Percentiles rank a stretch among this genome's conserved stretches.
Evolutionary conservation across 2,113 vertebrate species (phyloP).

Genomic region (Atractosteus spatula): DNA sequence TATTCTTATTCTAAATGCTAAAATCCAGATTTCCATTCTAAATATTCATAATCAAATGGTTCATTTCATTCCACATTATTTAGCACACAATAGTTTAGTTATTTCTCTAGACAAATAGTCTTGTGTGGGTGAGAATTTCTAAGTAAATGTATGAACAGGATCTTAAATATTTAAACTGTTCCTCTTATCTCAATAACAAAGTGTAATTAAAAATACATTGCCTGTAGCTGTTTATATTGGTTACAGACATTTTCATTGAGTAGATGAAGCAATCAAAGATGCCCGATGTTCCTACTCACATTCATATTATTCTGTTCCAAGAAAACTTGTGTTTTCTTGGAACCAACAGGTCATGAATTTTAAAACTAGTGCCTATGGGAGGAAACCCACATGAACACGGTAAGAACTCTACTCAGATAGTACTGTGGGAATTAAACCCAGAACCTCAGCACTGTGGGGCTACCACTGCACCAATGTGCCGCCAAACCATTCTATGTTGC

Average conservation of each 20-base stretch:
- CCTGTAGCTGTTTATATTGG: conserved; percentile 29
- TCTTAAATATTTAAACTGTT: conserved; percentile 4
- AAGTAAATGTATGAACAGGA: too few relatives aligned
- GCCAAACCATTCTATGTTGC: too few relatives aligned
- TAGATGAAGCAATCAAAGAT: conserved; percentile 20
- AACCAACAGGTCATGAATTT: not conserved
- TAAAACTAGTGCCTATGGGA: too few relatives aligned
- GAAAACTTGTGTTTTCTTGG: not conserved
- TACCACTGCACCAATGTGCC: too few relatives aligned
- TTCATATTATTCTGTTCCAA: conserved; percentile 1
- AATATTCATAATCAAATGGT: too few relatives aligned
- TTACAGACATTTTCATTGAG: conserved; percentile 24
- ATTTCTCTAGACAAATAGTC: not conserved
- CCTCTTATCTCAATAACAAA: conserved; percentile 42
- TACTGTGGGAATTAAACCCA: too few relatives aligned
- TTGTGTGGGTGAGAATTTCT: not conserved
- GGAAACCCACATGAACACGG: too few relatives aligned
- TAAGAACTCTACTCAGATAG: too few relatives aligned
- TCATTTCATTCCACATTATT: too few relatives aligned
- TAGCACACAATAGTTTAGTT: conserved; percentile 20
- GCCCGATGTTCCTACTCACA: conserved; percentile 8
- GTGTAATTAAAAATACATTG: conserved; percentile 43
- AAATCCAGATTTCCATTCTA: too few relatives aligned
- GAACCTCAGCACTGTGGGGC: too few relatives aligned
- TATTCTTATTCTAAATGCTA: too few relatives aligned